These are phyloP conservation scores for Bujurquina vittata DNA, from an alignment of 2,113 vertebrate genomes.

Conservation along the genomic window DNA sequence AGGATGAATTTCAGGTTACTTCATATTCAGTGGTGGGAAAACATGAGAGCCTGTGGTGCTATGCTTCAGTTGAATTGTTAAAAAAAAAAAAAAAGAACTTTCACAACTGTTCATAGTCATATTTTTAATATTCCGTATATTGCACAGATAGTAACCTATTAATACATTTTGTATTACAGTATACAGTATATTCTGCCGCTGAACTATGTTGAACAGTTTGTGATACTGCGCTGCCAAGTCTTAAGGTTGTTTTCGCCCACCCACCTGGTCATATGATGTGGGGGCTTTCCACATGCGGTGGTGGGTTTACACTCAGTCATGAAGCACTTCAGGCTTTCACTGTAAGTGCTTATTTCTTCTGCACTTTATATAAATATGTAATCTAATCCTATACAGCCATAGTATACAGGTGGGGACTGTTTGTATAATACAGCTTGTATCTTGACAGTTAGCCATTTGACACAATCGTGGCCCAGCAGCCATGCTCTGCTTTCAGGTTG, in stretches of 20 bases:
- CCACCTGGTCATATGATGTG: conserved; percentile 78
- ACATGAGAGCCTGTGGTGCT: conserved; percentile 94
- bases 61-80: conserved; percentile 86
- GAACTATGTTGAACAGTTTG: conserved; percentile 67
- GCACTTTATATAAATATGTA: conserved; percentile 85
- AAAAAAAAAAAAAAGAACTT: conserved; percentile 85
- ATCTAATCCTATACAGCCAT: conserved; percentile 75
- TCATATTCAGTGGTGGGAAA: conserved; percentile 87
- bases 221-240: conserved; percentile 62
- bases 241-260: conserved; percentile 36
- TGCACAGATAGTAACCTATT: conserved; percentile 84
- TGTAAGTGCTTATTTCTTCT: conserved; percentile 77
- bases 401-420: conserved; percentile 74
- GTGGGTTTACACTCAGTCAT: conserved; percentile 66
- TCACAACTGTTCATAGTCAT: conserved; percentile 88
- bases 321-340: conserved; percentile 75
- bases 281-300: conserved; percentile 49
- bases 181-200: conserved; percentile 62
- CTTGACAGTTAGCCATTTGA: conserved; percentile 63
- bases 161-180: conserved; percentile 69
- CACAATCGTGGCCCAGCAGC: conserved; percentile 85
- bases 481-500: conserved; percentile 80
- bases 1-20: conserved; percentile 88
- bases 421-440: conserved; percentile 71
- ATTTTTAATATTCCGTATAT: conserved; percentile 88